phyloP scores from a whole-genome alignment of 2,797 vertebrate species.

The Cyclura pinguis region DNA sequence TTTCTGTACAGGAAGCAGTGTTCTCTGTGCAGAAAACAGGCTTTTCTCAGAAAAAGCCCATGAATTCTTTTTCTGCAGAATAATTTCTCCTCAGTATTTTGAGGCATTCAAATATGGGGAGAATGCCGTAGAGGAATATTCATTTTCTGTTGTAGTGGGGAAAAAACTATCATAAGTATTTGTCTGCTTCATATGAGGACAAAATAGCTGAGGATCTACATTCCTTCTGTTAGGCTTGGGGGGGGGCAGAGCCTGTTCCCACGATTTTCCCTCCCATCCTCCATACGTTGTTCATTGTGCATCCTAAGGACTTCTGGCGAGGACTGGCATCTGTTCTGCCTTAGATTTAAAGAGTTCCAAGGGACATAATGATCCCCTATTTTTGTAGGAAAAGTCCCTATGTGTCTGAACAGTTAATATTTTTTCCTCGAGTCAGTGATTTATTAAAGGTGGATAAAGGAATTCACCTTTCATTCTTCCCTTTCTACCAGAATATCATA shows the following conservation, averaged over 20 bases:
- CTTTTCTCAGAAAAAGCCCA: too few species aligned
- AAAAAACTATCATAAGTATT: too few species aligned
- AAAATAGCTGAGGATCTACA: too few species aligned
- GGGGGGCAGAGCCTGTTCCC: neutral
- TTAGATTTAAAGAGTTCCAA: constrained; percentile 59
- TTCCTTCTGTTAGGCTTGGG: too few species aligned
- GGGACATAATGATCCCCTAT: constrained; percentile 55
- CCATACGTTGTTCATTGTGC: neutral
- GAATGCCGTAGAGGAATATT: too few species aligned
- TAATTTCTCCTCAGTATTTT: too few species aligned
- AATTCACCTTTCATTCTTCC: constrained; percentile 65
- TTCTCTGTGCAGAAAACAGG: too few species aligned
- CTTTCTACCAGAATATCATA: neutral
- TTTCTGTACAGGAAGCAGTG: too few species aligned
- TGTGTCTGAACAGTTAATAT: constrained; percentile 58
- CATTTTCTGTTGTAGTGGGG: too few species aligned
- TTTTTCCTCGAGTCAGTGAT: constrained; percentile 56
- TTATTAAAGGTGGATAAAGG: constrained; percentile 62
- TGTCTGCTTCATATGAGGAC: too few species aligned
- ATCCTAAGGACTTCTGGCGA: neutral
- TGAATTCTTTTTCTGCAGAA: too few species aligned
- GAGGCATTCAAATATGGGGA: too few species aligned
- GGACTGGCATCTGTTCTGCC: constrained; percentile 29
- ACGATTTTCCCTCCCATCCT: neutral
- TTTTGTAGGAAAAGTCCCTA: constrained; percentile 66